These are phyloP conservation scores for Protonemura montana DNA, from an alignment of 2,888 invertebrate species.

Conservation along the genomic window DNA sequence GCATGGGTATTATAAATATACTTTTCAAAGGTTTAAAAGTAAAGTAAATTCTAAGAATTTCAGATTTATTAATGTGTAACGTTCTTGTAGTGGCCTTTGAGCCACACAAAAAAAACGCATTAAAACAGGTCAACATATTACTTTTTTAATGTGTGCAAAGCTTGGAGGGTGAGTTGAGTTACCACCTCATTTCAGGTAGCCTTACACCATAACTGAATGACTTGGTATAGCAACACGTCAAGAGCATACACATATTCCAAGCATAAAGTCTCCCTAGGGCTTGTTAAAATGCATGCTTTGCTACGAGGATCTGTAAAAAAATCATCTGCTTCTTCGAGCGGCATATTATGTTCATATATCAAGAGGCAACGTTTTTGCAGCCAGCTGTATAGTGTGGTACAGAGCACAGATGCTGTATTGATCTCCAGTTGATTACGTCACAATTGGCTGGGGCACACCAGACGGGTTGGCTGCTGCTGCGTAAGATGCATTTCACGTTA, in stretches of 20 bases:
- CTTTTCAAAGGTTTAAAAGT: too few species aligned
- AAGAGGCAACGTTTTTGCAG: conserved; percentile 12
- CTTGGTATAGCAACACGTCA: background rate
- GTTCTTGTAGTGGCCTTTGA: too few species aligned
- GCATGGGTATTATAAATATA: too few species aligned
- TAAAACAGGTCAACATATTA: too few species aligned
- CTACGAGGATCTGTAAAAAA: background rate
- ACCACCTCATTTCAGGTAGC: background rate
- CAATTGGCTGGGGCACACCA: background rate
- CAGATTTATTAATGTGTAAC: too few species aligned
- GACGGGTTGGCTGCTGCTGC: background rate
- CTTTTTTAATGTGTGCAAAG: too few species aligned
- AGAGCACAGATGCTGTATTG: conserved; percentile 12
- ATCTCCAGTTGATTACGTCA: conserved; percentile 12
- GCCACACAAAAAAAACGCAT: too few species aligned
- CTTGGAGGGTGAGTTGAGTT: too few species aligned
- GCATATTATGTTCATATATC: background rate
- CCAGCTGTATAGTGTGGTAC: background rate
- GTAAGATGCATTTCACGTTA: background rate
- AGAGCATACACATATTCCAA: background rate
- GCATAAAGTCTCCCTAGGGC: background rate
- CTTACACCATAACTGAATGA: background rate
- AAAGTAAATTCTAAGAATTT: too few species aligned
- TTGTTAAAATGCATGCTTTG: background rate
- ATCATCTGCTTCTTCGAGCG: background rate